Conservation (phyloP, 2,797 vertebrate species). For the Mycteria americana region DNA sequence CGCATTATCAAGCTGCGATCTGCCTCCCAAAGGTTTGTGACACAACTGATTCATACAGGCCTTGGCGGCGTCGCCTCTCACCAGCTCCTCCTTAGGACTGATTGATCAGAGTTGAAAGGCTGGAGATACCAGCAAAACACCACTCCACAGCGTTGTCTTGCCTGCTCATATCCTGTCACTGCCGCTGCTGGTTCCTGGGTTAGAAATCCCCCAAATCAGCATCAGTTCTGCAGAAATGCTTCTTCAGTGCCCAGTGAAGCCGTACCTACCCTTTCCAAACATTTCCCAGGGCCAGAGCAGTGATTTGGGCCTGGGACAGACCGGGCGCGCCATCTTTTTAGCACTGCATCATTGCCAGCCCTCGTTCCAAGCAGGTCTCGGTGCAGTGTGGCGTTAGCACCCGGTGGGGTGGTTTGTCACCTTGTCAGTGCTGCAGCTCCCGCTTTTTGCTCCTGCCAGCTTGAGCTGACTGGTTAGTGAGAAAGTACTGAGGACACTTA, state of each 20-base stretch:
- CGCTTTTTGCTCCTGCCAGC: not conserved
- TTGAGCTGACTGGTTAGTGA: not conserved
- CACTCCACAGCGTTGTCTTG: accelerated
- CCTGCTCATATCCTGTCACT: not conserved
- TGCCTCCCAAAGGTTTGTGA: not conserved
- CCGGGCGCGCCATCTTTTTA: accelerated
- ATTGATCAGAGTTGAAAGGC: accelerated
- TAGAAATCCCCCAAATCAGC: not conserved
- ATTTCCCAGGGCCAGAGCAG: not conserved
- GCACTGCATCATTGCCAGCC: not conserved
- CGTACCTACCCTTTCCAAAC: accelerated
- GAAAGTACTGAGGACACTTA: not conserved
- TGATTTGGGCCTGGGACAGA: not conserved
- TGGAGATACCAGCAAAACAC: not conserved
- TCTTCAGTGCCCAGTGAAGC: not conserved
- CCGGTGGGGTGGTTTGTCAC: not conserved
- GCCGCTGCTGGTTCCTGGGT: not conserved
- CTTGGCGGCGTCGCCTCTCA: accelerated
- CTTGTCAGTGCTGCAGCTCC: not conserved
- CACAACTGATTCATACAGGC: not conserved
- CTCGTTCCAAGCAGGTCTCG: accelerated
- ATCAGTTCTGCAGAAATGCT: not conserved
- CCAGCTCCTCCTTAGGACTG: not conserved
- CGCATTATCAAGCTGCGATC: accelerated
- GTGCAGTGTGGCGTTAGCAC: not conserved